A percentile compares a stretch with the other conserved stretches of the same genome.
Evolutionary conservation across 2,888 invertebrate species (phyloP).

Genomic region (Drosophila picticornis): DNA sequence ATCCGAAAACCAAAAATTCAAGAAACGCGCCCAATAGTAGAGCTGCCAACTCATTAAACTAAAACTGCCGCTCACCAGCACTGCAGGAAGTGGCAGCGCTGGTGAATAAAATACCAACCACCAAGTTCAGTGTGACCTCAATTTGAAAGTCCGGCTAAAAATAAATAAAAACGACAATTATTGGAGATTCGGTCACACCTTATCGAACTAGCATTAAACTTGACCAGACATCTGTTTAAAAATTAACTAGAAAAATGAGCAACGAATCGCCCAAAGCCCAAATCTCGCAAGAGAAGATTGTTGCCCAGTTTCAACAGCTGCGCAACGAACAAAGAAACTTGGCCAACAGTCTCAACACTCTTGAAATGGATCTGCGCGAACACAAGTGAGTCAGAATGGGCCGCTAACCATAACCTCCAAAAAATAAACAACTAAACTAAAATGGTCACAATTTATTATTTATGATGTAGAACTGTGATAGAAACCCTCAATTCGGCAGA

Average conservation of each 20-base stretch:
- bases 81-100: slow-evolving; percentile 5
- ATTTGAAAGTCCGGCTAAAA: not conserved
- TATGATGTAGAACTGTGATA: slow-evolving; percentile 93
- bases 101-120: not conserved
- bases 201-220: slow-evolving; percentile 44
- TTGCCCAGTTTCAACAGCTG: slow-evolving; percentile 94
- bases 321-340: slow-evolving; percentile 94
- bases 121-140: slow-evolving; percentile 15
- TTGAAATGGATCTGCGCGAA: slow-evolving; percentile 97
- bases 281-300: slow-evolving; percentile 90
- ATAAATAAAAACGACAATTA: not conserved
- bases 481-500: slow-evolving; percentile 95
- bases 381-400: slow-evolving; percentile 90
- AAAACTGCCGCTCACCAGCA: not conserved
- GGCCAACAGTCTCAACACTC: slow-evolving; percentile 94
- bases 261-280: slow-evolving; percentile 82
- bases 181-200: slow-evolving; percentile 29
- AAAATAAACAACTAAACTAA: slow-evolving; percentile 28
- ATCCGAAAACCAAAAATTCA: not conserved
- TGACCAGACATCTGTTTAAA: slow-evolving; percentile 60
- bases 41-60: slow-evolving; percentile 8
- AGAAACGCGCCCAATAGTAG: slow-evolving; percentile 7
- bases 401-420: slow-evolving; percentile 83
- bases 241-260: slow-evolving; percentile 78
- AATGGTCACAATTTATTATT: slow-evolving; percentile 16